Evolutionary conservation across 1,140 invertebrate species (phyloP).

Genomic region (Lethocerus indicus): DNA sequence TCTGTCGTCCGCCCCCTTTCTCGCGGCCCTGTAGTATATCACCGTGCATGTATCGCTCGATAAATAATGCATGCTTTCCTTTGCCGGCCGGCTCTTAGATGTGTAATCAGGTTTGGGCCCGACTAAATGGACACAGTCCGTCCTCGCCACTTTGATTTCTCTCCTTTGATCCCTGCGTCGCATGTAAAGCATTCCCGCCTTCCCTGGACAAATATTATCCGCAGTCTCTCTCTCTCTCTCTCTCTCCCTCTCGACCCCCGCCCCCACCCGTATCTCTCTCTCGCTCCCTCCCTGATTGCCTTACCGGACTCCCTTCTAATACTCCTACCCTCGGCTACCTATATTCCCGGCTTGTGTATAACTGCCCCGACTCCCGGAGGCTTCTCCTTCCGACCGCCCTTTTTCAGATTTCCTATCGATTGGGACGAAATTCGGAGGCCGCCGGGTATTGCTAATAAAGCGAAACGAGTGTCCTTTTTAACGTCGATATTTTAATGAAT

Average conservation of each 20-base stretch:
- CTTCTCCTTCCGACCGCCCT: no score
- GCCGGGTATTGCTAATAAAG: no score
- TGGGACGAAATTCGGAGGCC: no score
- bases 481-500: no score
- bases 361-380: no score
- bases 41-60: constrained; percentile 11
- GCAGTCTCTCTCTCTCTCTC: neutral
- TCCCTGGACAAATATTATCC: constrained; percentile 11
- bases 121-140: constrained; percentile 13
- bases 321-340: no score
- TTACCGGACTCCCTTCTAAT: no score
- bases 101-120: constrained; percentile 11
- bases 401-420: no score
- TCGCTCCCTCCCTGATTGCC: neutral
- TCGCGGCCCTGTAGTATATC: no score
- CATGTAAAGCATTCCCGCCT: neutral
- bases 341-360: no score
- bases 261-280: neutral
- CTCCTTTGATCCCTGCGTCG: constrained; percentile 10
- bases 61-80: constrained; percentile 14
- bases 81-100: constrained; percentile 12
- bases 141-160: constrained; percentile 7
- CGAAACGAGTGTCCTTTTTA: no score
- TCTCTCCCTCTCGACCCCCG: neutral
- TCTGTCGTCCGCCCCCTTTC: no score